phyloP scores from a whole-genome alignment of 1,140 invertebrate genomes.

The Bilobella aurantiaca region DNA sequence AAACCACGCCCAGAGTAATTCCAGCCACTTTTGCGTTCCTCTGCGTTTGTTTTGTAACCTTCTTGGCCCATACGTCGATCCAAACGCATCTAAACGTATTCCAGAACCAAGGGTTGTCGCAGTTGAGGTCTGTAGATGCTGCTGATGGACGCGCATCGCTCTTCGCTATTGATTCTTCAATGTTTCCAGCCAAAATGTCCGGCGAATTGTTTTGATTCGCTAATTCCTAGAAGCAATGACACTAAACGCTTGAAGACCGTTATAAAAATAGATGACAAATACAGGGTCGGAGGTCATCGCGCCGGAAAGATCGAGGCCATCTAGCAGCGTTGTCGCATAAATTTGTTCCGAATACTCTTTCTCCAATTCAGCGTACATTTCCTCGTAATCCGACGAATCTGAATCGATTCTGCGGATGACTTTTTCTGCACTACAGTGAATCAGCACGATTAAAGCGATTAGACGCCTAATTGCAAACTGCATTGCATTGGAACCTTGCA shows the following conservation, averaged over 20 bases:
- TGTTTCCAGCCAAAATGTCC: neutral
- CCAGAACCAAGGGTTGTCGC: conserved; percentile 29
- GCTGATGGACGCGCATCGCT: conserved; percentile 10
- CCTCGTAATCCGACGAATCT: neutral
- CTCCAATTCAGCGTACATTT: neutral
- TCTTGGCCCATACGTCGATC: conserved; percentile 12
- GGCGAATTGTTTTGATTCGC: neutral
- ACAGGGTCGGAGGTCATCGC: neutral
- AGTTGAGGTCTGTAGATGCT: conserved; percentile 3
- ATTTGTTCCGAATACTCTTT: neutral
- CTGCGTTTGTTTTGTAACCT: conserved; percentile 3
- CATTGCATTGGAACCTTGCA: too few relatives aligned
- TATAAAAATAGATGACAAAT: neutral
- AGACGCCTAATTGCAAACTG: neutral
- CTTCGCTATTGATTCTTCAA: neutral
- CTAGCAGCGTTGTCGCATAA: neutral
- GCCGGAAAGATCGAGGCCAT: neutral
- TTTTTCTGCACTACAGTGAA: neutral
- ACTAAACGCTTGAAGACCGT: neutral
- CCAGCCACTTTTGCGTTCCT: conserved; percentile 14
- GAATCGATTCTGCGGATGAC: neutral
- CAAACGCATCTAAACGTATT: conserved; percentile 25
- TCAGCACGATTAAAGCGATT: neutral
- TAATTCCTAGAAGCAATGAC: neutral
- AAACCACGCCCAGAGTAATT: conserved; percentile 1